Evolutionary conservation across 2,888 invertebrate species (phyloP), one percentile per base, ranked within the genome.

Genomic region (Dasysyrphus tricinctus): DNA sequence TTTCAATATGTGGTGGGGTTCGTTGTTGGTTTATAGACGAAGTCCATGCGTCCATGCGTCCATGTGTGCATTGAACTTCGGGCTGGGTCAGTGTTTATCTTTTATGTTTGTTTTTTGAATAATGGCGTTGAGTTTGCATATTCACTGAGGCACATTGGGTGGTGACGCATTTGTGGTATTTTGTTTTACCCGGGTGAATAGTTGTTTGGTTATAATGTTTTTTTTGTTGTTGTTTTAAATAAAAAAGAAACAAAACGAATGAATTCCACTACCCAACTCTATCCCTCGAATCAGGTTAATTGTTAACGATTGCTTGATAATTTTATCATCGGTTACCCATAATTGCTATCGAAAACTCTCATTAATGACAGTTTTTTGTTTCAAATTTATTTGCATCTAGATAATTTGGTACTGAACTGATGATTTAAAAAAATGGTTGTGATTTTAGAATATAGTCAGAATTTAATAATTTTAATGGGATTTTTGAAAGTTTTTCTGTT

Each of bases 301-400:
- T 72, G 51, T 39, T 67, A 72, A 73, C 44, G 59, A 83, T 75
- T 79, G 56, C 49, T 79, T 61, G 47, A 79, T 74, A 69, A 79
- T 74, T 74, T 69, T 9, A 57, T 16, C 37, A 82, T 73, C 61
- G 73, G 73, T 78, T 47, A 61, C 14, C 44, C 57, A 37, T 77
- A 77, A 82, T 82, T 82, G 57, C 67, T 37, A 57, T 65, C 1
- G 34, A 29, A 72, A 70, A 70, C 37, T 29, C 54, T 61, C 80
- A 80, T 80, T 80, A 61, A 32, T 1, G 6, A 29, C 0, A 42
- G 14, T 37, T 49, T 61, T 16, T 56, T 32, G 6, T 49, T 54
- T 51, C 2, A 51, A 51, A 29, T 51, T 51, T 24, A 5, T 29
- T 51, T 51, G 5, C 29, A n/a, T 44, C 12, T 44, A 42, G 44